Evolutionary conservation across 1,140 invertebrate genomes (phyloP), one percentile per base, ranked within the genome.

Genomic region (Sesamia nonagrioides): DNA sequence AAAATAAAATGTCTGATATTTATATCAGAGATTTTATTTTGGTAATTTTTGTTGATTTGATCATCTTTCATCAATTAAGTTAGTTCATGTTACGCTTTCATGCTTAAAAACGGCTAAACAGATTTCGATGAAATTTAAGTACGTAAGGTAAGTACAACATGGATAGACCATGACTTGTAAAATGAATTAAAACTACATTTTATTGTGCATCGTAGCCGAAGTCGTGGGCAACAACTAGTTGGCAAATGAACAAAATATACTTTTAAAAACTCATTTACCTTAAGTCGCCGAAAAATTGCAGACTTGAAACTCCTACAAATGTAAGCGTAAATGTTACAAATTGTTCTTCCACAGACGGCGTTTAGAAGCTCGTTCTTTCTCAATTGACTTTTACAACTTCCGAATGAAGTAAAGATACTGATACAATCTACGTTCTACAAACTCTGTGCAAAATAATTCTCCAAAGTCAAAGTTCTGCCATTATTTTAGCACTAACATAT

Each of bases 321-420:
- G 27, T 13, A 33, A 58, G 21, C 21, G 17, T 21, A 63, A 63
- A 42, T 37, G 37, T 66, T 66, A 66, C 61, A 66, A 66, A 42
- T 45, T 66, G 37, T 42, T 42, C 18, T 37, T 66, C 37, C 37
- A 66, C 61, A 66, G 42, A 18, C n/a, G 37, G 37, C 61, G 37
- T 42, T 66, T 66, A 45, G 61, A 66, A 66, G 61, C 61, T 63
- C 61, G 61, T 66, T 66, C 17, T 42, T 27, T 15, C 37, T 18
- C 61, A 66, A 66, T 66, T 66, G 61, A 66, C 61, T 66, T 63
- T 66, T 18, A 40, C 61, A 66, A 66, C 61, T 66, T 66, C 61
- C 61, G 61, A 66, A 66, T 66, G 61, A 66, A 66, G 37, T 66
- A 42, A 42, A 66, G 61, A 63, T 40, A 63, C 15, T 63, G 60